Base-by-base conservation (phyloP, 2,797 vertebrate species). In the Mus minutoides region DNA sequence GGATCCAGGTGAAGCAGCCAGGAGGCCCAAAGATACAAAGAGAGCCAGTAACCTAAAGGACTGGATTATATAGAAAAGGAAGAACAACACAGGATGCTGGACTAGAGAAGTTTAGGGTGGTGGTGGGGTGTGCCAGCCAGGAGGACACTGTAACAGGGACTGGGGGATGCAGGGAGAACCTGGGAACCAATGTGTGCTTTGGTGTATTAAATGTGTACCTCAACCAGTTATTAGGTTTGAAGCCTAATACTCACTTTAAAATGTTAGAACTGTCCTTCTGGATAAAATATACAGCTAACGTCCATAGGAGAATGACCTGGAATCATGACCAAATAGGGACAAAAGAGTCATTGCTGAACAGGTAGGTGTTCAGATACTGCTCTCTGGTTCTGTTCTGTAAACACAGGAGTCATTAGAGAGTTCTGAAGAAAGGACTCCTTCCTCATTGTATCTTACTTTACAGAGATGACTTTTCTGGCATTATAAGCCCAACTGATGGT, bases 371-470 rank as follows among this genome's bases (percentile, higher is more conserved):
- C 78, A 64, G 24, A n/a, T 31, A 60, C 79, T 52, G 43, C 86
- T 46, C 16, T 85, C 88, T 90, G 82, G 9, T 83, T 89, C 54
- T 91, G 43, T 17, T 87, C 80, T 88, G 49, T 12, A 77, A 52
- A 90, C 56, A 58, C 73, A 40, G 29, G 19, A 43, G 43, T 73
- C 84, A 43, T 29, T 13, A 26, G 91, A 58, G 52, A 85, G 26
- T 88, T 92, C 64, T 88, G 84, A 83, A 40, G 58, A 88, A 46
- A 34, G 77, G 13, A 54, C 60, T 85, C 82, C 37, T 37, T 71
- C 69, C n/a, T 71, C 22, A 96, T 34, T 75, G 16, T 78, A 49
- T 94, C 62, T 76, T 80, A 62, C n/a, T 75, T 93, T 90, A 92
- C 52, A 93, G 75, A 77, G 67, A 67, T 60, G 10, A 77, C 52